Evolutionary conservation across 2,797 vertebrate genomes (phyloP).

Genomic region (Huso huso): DNA sequence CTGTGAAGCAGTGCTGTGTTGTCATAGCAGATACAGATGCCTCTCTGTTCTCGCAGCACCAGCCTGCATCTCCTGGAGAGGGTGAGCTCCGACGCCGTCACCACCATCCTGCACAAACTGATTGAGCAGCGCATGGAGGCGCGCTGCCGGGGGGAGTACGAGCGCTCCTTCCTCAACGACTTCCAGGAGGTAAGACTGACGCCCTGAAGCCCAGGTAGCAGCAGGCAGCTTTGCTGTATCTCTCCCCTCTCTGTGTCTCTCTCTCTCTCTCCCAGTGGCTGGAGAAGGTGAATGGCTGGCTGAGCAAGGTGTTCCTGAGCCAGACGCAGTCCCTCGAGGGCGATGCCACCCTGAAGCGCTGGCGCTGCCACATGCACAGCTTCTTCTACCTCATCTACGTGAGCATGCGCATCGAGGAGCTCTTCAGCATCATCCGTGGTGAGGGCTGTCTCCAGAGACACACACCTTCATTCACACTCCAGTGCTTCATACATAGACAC

Average conservation of each 20-base stretch:
- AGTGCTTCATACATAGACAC: background rate
- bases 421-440: conserved; percentile 96
- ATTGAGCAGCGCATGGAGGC: conserved; percentile 90
- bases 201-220: background rate
- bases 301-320: conserved; percentile 79
- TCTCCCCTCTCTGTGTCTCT: background rate
- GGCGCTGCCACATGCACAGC: conserved; percentile 88
- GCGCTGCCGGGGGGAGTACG: conserved; percentile 85
- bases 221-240: background rate
- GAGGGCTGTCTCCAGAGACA: conserved; percentile 3
- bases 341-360: conserved; percentile 70
- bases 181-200: conserved; percentile 75
- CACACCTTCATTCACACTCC: background rate
- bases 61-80: conserved; percentile 82
- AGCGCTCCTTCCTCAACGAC: conserved; percentile 81
- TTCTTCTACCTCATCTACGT: conserved; percentile 94
- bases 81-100: conserved; percentile 84
- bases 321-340: conserved; percentile 37
- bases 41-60: conserved; percentile 45
- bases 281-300: conserved; percentile 88
- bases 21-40: too few species aligned
- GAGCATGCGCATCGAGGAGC: conserved; percentile 90
- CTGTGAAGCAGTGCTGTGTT: too few species aligned
- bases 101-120: conserved; percentile 82
- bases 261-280: conserved; percentile 71